phyloP scores from a whole-genome alignment of 2,113 vertebrate species.

The Gallinago jamesoni region DNA sequence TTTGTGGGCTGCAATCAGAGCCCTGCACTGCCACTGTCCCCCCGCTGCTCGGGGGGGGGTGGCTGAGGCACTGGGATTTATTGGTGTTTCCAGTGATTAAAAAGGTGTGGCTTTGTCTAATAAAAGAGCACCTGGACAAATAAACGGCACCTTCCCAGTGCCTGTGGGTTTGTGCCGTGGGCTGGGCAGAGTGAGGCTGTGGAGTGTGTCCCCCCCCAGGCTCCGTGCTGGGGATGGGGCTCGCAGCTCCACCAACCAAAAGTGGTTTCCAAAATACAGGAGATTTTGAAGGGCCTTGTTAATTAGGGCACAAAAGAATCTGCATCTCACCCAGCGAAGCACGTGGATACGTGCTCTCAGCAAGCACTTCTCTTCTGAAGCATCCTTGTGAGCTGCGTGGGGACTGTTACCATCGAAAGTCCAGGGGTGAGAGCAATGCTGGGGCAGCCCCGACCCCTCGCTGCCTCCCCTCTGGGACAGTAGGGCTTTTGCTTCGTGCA shows the following conservation, averaged over 20 bases:
- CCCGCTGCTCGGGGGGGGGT: background rate
- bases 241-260: background rate
- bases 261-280: background rate
- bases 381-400: fast-evolving
- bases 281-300: background rate
- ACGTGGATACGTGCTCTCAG: background rate
- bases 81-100: background rate
- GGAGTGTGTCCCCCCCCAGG: background rate
- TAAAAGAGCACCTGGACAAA: background rate
- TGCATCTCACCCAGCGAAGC: background rate
- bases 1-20: background rate
- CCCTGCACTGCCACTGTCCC: background rate
- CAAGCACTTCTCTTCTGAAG: background rate
- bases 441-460: fast-evolving
- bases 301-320: background rate
- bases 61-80: background rate
- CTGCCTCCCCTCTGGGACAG: background rate
- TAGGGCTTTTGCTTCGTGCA: background rate
- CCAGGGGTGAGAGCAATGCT: fast-evolving
- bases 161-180: background rate
- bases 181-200: background rate
- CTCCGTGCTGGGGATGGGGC: background rate
- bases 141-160: background rate
- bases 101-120: background rate
- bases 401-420: background rate